These are phyloP conservation scores for Eubasilissa splendida DNA, from an alignment of 2,888 invertebrate species.

Conservation along the genomic window DNA sequence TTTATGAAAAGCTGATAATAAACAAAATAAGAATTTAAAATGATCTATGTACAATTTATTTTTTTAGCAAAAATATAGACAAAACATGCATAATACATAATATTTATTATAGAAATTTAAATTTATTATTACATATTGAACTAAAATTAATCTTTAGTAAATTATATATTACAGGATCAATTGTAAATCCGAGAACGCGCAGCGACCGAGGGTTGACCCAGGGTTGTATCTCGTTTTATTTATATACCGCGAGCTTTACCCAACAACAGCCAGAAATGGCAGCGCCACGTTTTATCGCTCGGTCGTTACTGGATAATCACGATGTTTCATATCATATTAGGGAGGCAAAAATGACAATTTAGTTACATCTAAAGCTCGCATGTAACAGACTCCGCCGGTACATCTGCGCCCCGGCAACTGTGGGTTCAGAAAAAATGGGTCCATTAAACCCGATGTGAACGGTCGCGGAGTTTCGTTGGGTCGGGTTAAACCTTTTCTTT, in stretches of 20 bases:
- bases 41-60: no score
- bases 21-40: no score
- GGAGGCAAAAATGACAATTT: constrained; percentile 33
- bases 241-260: constrained; percentile 6
- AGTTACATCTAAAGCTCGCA: constrained; percentile 26
- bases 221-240: no score
- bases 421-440: background rate
- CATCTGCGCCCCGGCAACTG: background rate
- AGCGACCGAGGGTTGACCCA: no score
- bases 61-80: no score
- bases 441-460: background rate
- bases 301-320: constrained; percentile 37
- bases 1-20: no score
- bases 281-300: constrained; percentile 28
- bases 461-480: background rate
- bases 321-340: constrained; percentile 33
- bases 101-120: background rate
- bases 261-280: constrained; percentile 14
- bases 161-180: background rate
- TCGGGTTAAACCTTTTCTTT: background rate
- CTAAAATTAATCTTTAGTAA: background rate
- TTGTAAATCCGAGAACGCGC: background rate
- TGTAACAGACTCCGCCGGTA: background rate
- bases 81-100: no score
- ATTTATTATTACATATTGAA: background rate